A percentile compares a stretch with the other conserved stretches of the same genome.
Conservation (phyloP, 2,797 vertebrate genomes). For the Lates japonicus region DNA sequence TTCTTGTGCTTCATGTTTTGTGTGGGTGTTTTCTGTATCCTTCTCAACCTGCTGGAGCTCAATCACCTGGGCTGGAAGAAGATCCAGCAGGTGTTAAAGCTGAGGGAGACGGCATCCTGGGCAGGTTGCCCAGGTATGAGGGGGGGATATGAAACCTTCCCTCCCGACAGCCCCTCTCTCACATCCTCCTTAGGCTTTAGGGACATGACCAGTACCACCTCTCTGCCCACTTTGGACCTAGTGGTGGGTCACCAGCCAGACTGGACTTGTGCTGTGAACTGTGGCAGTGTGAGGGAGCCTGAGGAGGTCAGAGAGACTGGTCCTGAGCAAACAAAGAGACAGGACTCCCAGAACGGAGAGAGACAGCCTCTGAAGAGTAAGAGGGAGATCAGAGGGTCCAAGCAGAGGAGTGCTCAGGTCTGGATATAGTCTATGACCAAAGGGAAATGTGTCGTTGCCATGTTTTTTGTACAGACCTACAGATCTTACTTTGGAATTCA, state of each 20-base stretch:
- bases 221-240: constrained; percentile 82
- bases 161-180: constrained; percentile 73
- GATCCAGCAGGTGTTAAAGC: constrained; percentile 68
- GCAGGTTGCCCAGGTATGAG: constrained; percentile 29
- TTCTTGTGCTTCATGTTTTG: constrained; percentile 97
- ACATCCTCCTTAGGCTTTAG: constrained; percentile 69
- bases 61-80: constrained; percentile 93
- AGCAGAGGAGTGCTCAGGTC: constrained; percentile 82
- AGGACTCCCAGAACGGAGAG: constrained; percentile 53
- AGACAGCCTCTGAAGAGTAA: constrained; percentile 63
- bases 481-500: constrained; percentile 9
- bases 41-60: constrained; percentile 95
- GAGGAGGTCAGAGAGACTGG: constrained; percentile 30
- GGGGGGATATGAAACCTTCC: constrained; percentile 73
- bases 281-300: constrained; percentile 43
- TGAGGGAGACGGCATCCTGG: constrained; percentile 64
- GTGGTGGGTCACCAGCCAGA: constrained; percentile 80
- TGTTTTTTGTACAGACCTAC: background rate
- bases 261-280: constrained; percentile 81
- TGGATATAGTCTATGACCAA: constrained; percentile 78
- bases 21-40: constrained; percentile 93
- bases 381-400: constrained; percentile 61
- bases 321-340: constrained; percentile 28
- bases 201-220: constrained; percentile 79
- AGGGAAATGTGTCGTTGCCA: too few species aligned